Base-by-base conservation (phyloP, 2,888 invertebrate genomes). In the Iphiclides podalirius region DNA sequence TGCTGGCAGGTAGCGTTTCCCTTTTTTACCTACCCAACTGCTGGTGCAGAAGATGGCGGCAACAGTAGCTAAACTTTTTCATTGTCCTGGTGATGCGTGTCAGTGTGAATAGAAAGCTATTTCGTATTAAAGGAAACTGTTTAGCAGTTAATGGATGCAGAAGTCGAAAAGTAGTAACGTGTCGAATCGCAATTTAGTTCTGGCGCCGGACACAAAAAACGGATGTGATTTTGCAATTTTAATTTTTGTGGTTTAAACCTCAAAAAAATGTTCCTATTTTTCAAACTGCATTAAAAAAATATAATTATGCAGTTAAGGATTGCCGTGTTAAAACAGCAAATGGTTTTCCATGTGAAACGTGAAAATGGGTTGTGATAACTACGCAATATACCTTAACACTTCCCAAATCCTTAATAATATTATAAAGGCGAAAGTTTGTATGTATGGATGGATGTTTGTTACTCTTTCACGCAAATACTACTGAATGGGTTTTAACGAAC, bases 51-150 rank as follows among this genome's bases (percentile, higher is more conserved):
- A 68, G 72, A 65, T 65, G 63, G 55, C 64, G 68, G 69, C 71
- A 80, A 80, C 88, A 79, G 88, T 88, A 88, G 88, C 88, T 72
- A 73, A 73, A 71, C 64, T 74, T 72, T 71, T 74, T 61, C 70
- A 81, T 81, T 80, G 75, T 79, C 70, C 59, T 53, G 68, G 76
- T 74, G 70, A 70, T 69, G 67, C 83, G 77, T 85, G 67, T 72
- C 83, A 72, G 63, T 74, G 73, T 77, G 72, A 79, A 81, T 75
- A 79, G 78, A 79, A 83, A 77, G 69, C 80, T 72, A 77, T 82
- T 81, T 75, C 68, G 70, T 71, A 62, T 47, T 59, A 70, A 75
- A 70, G 67, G 62, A 63, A 63, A 54, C 44, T 20, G 28, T 40
- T 49, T 44, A 34, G 38, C 34, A 44, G 44, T 44, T 49, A 39